phyloP scores from a whole-genome alignment of 2,113 vertebrate species.

The Uria lomvia region DNA sequence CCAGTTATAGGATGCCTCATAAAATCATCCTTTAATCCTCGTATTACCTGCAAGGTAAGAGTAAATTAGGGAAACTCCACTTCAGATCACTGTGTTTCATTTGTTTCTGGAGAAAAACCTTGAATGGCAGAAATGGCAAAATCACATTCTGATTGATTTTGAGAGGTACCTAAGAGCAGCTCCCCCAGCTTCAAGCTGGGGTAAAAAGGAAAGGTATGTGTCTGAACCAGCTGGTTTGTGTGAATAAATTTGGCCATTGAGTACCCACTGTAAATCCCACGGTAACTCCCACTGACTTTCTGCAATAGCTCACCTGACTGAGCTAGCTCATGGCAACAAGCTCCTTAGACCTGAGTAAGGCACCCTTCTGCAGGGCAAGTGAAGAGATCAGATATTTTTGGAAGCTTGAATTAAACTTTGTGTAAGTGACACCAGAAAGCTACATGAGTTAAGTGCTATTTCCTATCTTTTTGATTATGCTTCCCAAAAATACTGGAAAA shows the following conservation, averaged over 20 bases:
- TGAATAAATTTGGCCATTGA: not conserved
- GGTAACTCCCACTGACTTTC: not conserved
- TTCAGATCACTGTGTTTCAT: not conserved
- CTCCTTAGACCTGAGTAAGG: not conserved
- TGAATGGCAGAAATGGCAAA: slow-evolving; percentile 23
- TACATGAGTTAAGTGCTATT: not conserved
- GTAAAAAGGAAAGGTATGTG: not conserved
- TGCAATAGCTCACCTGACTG: not conserved
- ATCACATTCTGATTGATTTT: slow-evolving; percentile 1
- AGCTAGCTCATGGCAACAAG: not conserved
- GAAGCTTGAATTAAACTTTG: not conserved
- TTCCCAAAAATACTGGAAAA: not conserved
- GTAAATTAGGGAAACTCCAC: not conserved
- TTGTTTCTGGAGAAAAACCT: not conserved
- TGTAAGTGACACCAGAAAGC: not conserved
- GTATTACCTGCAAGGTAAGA: not conserved
- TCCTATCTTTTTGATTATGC: not conserved
- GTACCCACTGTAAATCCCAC: not conserved
- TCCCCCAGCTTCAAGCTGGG: not conserved
- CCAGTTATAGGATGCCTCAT: slow-evolving; percentile 11
- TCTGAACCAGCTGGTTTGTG: not conserved
- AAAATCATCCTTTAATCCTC: slow-evolving; percentile 39
- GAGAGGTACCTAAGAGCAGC: not conserved
- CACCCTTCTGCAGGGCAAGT: not conserved
- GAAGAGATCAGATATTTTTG: not conserved